Conservation (phyloP, 2,113 vertebrate genomes). For the Neolamprologus cancellatus region DNA sequence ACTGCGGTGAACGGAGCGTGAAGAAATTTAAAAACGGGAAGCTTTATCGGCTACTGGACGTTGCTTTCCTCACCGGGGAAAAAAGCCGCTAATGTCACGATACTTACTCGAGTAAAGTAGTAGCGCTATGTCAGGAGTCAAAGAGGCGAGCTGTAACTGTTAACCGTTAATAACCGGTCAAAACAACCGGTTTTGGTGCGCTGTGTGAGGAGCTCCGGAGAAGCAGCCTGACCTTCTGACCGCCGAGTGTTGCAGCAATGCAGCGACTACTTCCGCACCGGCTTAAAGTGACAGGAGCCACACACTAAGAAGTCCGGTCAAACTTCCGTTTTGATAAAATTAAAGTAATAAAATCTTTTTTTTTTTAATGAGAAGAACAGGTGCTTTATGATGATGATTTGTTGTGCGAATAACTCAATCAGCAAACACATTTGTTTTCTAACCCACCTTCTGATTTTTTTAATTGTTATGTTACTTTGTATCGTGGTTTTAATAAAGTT, state of each 20-base stretch:
- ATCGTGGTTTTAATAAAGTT: background rate
- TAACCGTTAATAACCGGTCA: background rate
- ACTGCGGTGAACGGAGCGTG: background rate
- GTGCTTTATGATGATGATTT: background rate
- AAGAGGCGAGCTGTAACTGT: fast-evolving
- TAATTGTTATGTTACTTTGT: background rate
- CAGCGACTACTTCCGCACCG: constrained; percentile 62
- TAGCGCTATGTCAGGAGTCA: background rate
- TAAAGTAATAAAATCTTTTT: fast-evolving
- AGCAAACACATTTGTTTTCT: background rate
- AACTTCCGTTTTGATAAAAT: background rate
- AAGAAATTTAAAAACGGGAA: background rate
- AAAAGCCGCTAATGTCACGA: background rate
- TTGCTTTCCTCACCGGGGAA: background rate
- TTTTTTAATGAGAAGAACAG: background rate
- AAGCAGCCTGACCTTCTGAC: background rate
- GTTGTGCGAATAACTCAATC: background rate
- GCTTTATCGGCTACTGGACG: background rate
- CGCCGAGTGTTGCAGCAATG: background rate
- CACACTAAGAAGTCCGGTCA: background rate
- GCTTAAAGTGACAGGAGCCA: constrained; percentile 54
- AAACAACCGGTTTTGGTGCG: background rate
- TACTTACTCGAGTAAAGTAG: background rate
- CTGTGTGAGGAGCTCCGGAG: background rate
- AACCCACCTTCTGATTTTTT: background rate